A percentile compares a stretch with the other conserved stretches of the same genome.
Evolutionary conservation across 2,888 invertebrate genomes (phyloP).

Genomic region (Aphelenchoides bicaudatus): DNA sequence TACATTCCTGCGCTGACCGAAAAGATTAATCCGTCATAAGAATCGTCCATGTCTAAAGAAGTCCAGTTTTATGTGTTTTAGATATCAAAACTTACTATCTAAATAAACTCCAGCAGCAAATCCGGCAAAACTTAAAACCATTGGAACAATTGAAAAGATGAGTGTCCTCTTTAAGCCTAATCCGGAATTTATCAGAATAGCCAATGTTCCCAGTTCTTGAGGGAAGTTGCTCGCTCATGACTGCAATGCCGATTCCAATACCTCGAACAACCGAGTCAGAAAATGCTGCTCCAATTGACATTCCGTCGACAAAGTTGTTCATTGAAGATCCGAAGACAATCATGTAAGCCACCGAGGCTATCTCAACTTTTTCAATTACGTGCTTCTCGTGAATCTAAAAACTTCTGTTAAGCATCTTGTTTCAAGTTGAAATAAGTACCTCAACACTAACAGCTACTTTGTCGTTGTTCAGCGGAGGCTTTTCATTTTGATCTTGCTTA

Average conservation of each 20-base stretch:
- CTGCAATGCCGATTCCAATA: constrained; percentile 52
- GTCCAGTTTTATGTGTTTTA: no score
- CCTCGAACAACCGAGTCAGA: constrained; percentile 52
- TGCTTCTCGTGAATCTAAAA: constrained; percentile 50
- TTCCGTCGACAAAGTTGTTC: constrained; percentile 58
- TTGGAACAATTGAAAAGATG: no score
- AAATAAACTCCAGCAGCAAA: constrained; percentile 50
- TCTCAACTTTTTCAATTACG: constrained; percentile 43
- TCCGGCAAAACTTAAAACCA: no score
- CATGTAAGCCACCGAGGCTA: constrained; percentile 39
- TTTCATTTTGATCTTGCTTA: background rate
- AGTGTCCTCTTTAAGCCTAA: constrained; percentile 49
- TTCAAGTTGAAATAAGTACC: no score
- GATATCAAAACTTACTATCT: no score
- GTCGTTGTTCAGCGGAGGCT: background rate
- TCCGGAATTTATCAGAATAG: constrained; percentile 54
- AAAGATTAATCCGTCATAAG: constrained; percentile 53
- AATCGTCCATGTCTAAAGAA: constrained; percentile 47
- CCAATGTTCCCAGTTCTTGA: constrained; percentile 52
- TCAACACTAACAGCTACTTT: constrained; percentile 36
- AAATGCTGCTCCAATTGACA: constrained; percentile 58
- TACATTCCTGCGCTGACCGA: constrained; percentile 57
- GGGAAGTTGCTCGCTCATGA: constrained; percentile 57
- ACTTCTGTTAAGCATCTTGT: no score
- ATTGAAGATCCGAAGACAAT: constrained; percentile 54